These are phyloP conservation scores for Borostomias antarcticus DNA, from an alignment of 2,797 vertebrate species.

Conservation along the genomic window DNA sequence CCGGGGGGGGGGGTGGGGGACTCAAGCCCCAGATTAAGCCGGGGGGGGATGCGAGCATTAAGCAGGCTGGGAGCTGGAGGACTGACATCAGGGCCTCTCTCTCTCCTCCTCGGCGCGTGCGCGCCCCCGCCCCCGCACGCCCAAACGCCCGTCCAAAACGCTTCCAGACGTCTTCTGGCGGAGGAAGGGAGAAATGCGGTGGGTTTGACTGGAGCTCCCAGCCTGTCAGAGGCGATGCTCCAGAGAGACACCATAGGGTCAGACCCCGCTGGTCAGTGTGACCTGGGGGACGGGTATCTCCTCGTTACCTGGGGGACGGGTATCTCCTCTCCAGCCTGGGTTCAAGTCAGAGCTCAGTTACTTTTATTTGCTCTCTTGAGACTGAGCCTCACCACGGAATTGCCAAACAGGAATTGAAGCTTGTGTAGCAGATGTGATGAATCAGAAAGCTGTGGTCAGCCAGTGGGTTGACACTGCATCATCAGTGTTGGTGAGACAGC, in stretches of 20 bases:
- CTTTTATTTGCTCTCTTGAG: conserved; percentile 46
- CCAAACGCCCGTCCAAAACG: conserved; percentile 66
- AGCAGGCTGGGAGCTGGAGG: conserved; percentile 56
- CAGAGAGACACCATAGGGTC: conserved; percentile 35
- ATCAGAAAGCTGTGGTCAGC: not conserved
- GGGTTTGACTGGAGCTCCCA: conserved; percentile 45
- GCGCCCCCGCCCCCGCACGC: too few relatives aligned
- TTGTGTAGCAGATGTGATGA: conserved; percentile 53
- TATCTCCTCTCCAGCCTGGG: conserved; percentile 29
- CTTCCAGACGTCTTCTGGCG: conserved; percentile 68
- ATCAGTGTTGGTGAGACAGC: not conserved
- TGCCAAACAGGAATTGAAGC: conserved; percentile 43
- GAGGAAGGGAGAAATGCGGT: conserved; percentile 45
- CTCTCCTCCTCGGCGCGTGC: conserved; percentile 57
- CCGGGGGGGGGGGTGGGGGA: conserved; percentile 56
- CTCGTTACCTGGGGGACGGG: conserved; percentile 52
- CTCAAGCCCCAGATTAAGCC: conserved; percentile 65
- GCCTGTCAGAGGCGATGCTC: conserved; percentile 45
- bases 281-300: conserved; percentile 30
- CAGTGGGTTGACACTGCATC: not conserved
- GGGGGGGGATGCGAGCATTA: conserved; percentile 49
- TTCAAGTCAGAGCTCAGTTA: conserved; percentile 50
- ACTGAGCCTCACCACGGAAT: conserved; percentile 44
- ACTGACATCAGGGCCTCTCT: conserved; percentile 18
- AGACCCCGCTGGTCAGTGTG: conserved; percentile 50